These are phyloP conservation scores for Zaprionus davidi DNA, from an alignment of 1,140 invertebrate genomes.

Conservation along the genomic window DNA sequence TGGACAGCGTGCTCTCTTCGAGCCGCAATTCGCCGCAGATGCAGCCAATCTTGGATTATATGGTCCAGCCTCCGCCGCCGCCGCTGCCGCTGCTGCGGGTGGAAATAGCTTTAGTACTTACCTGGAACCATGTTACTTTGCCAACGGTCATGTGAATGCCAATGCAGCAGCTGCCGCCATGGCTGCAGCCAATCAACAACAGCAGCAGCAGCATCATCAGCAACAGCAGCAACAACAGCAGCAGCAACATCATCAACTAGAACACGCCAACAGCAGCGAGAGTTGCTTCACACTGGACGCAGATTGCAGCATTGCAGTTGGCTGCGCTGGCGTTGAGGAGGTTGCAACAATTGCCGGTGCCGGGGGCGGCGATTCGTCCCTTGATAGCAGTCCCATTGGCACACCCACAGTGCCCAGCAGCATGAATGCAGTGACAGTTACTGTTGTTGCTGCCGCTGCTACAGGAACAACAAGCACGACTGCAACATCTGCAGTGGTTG, in stretches of 20 bases:
- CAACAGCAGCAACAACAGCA: conserved; percentile 5
- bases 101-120: conserved; percentile 71
- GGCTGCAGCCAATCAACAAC: not conserved
- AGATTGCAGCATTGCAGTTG: conserved; percentile 27
- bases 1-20: conserved; percentile 65
- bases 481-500: conserved; percentile 3
- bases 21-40: conserved; percentile 67
- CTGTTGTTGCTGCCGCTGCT: conserved; percentile 6
- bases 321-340: conserved; percentile 26
- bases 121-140: conserved; percentile 72
- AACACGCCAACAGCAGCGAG: conserved; percentile 51
- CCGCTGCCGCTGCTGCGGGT: conserved; percentile 7
- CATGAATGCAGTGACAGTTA: not conserved
- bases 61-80: conserved; percentile 14
- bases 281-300: conserved; percentile 54
- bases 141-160: conserved; percentile 35
- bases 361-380: conserved; percentile 38
- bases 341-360: conserved; percentile 12
- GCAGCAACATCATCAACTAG: conserved; percentile 31
- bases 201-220: conserved; percentile 23
- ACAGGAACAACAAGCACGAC: conserved; percentile 24
- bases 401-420: conserved; percentile 41
- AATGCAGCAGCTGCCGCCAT: conserved; percentile 4
- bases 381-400: conserved; percentile 53
- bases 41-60: conserved; percentile 50